phyloP scores from a whole-genome alignment of 2,888 invertebrate species.

The Dryobota labecula region DNA sequence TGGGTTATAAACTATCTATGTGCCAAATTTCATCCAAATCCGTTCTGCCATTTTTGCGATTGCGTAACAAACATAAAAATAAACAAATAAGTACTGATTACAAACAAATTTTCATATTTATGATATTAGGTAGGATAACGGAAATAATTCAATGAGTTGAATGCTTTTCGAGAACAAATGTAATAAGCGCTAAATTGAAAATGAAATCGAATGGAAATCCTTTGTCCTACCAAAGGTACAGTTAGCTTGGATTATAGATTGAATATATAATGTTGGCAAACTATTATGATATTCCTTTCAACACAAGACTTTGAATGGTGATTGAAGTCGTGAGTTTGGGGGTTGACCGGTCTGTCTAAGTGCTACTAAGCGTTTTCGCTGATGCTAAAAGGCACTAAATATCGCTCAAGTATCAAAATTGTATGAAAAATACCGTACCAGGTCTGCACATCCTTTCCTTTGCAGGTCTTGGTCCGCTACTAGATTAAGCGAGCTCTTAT shows the following conservation, averaged over 20 bases:
- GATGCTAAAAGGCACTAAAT: neutral
- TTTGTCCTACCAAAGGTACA: neutral
- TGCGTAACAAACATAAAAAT: neutral
- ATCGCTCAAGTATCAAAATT: neutral
- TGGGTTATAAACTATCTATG: too few relatives aligned
- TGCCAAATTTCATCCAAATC: neutral
- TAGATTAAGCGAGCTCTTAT: neutral
- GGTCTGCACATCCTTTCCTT: neutral
- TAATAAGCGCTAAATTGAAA: slow-evolving; percentile 12
- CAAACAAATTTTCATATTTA: too few relatives aligned
- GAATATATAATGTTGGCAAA: slow-evolving; percentile 22
- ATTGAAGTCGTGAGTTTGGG: neutral
- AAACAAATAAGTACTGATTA: too few relatives aligned
- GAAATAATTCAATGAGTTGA: neutral
- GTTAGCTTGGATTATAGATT: slow-evolving; percentile 7
- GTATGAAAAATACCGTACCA: neutral
- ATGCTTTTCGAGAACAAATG: slow-evolving; percentile 1
- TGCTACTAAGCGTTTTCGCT: neutral
- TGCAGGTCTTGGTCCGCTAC: too few relatives aligned
- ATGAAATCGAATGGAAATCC: slow-evolving; percentile 2
- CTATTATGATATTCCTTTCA: slow-evolving; percentile 22
- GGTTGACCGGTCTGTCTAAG: neutral
- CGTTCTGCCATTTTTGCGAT: neutral
- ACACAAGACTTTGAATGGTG: neutral
- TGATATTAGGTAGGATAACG: neutral